These are phyloP conservation scores for Leptopilina boulardi DNA, from an alignment of 1,140 invertebrate genomes.

Conservation along the genomic window DNA sequence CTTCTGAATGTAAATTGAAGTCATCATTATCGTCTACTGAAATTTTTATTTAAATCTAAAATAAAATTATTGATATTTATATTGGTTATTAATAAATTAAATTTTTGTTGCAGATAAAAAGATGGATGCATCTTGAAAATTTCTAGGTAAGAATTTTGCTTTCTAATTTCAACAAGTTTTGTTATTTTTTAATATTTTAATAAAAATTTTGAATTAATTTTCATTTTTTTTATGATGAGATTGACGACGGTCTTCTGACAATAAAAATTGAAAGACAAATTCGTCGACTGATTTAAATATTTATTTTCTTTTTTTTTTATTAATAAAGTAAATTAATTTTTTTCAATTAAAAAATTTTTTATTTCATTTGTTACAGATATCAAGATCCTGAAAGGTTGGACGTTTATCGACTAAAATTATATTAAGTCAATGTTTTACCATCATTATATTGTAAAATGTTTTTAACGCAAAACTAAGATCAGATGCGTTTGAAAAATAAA, in stretches of 20 bases:
- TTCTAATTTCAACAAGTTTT: too few relatives aligned
- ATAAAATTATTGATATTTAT: too few relatives aligned
- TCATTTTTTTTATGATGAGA: slow-evolving; percentile 64
- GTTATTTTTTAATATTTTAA: too few relatives aligned
- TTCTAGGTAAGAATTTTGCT: too few relatives aligned
- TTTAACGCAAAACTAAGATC: background rate
- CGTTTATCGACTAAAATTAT: background rate
- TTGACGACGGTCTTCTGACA: slow-evolving; percentile 72
- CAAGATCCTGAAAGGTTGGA: background rate
- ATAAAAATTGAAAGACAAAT: slow-evolving; percentile 63
- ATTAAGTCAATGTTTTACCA: slow-evolving; percentile 15
- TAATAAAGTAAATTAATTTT: background rate
- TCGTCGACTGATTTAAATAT: slow-evolving; percentile 58
- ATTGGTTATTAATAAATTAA: too few relatives aligned
- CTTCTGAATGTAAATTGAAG: slow-evolving; percentile 70
- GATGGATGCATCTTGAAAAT: too few relatives aligned
- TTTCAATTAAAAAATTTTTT: background rate
- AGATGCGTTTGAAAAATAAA: slow-evolving; percentile 2
- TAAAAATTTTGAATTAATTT: too few relatives aligned
- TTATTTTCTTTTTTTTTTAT: background rate
- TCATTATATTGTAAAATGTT: slow-evolving; percentile 6
- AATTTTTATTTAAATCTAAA: slow-evolving; percentile 1
- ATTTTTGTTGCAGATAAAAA: too few relatives aligned
- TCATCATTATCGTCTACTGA: slow-evolving; percentile 62
- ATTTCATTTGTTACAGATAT: background rate